A percentile compares a stretch with the other conserved stretches of the same genome.
Evolutionary conservation across 2,113 vertebrate species (phyloP).

Genomic region (Scalopus aquaticus): DNA sequence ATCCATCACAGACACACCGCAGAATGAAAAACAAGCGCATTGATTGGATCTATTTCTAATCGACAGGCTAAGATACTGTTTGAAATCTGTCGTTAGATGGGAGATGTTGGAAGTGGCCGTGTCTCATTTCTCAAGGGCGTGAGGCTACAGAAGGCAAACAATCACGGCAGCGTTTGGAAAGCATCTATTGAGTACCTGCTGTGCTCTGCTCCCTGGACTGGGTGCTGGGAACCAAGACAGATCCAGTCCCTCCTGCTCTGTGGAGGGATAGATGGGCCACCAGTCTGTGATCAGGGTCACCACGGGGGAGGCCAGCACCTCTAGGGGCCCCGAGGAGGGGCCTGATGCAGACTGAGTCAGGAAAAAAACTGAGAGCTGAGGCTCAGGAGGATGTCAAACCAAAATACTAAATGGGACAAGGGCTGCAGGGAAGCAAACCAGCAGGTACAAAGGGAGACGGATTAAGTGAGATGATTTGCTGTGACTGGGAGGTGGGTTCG

Average conservation of each 20-base stretch:
- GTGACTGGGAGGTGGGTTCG: accelerated
- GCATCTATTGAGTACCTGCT: background rate
- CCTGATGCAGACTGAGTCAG: background rate
- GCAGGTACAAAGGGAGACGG: background rate
- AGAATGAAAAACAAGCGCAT: background rate
- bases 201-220: background rate
- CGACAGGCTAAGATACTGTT: slow-evolving; percentile 15
- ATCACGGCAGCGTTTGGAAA: accelerated
- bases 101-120: background rate
- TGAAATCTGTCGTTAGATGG: background rate
- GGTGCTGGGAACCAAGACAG: background rate
- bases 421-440: accelerated
- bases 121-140: background rate
- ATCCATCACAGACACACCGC: slow-evolving; percentile 2
- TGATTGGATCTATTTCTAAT: slow-evolving; percentile 29
- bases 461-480: background rate
- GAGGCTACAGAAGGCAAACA: background rate
- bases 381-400: background rate
- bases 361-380: background rate
- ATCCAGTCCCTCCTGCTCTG: background rate
- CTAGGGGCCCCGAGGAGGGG: background rate
- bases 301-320: background rate
- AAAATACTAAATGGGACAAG: background rate
- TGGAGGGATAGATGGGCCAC: background rate
- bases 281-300: accelerated